Evolutionary conservation across 2,797 vertebrate genomes (phyloP).

Genomic region (Anomalospiza imberbis): DNA sequence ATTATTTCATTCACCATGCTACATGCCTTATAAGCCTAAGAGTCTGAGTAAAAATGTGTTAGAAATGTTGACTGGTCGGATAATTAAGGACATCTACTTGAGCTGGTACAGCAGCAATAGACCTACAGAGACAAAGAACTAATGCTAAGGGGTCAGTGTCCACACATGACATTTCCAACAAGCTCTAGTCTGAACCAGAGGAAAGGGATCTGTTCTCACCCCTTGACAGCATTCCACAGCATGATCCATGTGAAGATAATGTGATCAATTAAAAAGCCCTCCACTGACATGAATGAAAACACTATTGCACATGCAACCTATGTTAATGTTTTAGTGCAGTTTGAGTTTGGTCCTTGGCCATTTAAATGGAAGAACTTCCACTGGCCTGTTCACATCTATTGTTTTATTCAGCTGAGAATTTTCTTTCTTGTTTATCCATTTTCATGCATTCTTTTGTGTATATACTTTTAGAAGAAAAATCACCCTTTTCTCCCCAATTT

Average conservation of each 20-base stretch:
- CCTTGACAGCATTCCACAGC: not conserved
- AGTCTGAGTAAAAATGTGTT: not conserved
- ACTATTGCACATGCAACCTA: not conserved
- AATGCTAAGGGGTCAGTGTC: not conserved
- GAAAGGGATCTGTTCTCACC: not conserved
- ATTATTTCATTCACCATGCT: not conserved
- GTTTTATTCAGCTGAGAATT: not conserved
- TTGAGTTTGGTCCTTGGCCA: not conserved
- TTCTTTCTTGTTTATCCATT: not conserved
- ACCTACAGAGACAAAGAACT: not conserved
- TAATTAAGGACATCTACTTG: not conserved
- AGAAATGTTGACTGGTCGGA: not conserved
- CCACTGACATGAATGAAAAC: not conserved
- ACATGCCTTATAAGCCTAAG: not conserved
- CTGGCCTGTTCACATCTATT: not conserved
- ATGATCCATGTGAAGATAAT: not conserved
- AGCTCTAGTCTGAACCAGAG: not conserved
- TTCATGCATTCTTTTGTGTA: not conserved
- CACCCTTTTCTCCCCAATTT: accelerated
- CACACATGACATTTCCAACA: not conserved
- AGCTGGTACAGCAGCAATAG: not conserved
- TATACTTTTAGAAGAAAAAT: not conserved
- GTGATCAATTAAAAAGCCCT: not conserved
- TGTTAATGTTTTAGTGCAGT: not conserved
- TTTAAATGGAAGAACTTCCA: not conserved